phyloP scores from a whole-genome alignment of 1,140 invertebrate species.

The Cryptotermes secundus region DNA sequence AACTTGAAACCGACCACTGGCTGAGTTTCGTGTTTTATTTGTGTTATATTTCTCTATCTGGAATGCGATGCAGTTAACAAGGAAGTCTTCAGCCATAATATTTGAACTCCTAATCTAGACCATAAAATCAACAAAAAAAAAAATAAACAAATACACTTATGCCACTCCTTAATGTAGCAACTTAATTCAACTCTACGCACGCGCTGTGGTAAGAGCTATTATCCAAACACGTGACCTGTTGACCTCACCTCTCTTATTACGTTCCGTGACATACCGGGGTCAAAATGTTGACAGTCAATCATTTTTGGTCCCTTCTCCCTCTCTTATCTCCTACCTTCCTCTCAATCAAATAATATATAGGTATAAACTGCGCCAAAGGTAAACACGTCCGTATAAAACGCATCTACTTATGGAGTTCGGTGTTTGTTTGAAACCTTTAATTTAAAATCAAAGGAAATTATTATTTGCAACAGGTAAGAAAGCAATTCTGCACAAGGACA shows the following conservation, averaged over 20 bases:
- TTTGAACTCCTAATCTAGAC: neutral
- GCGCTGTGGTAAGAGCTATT: constrained; percentile 17
- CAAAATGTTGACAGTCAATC: constrained; percentile 31
- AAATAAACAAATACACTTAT: neutral
- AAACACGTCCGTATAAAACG: neutral
- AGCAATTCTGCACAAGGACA: no score
- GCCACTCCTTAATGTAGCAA: neutral
- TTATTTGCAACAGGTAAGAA: no score
- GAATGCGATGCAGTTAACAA: neutral
- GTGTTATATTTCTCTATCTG: neutral
- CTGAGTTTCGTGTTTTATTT: neutral
- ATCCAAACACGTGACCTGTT: constrained; percentile 21
- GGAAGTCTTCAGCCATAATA: neutral
- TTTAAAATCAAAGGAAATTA: no score
- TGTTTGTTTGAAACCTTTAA: no score
- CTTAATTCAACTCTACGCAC: neutral
- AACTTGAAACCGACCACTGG: neutral
- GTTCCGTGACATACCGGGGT: constrained; percentile 25
- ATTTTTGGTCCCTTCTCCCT: neutral
- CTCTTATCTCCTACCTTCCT: neutral
- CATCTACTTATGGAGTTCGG: no score
- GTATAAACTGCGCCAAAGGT: neutral
- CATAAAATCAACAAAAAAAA: neutral
- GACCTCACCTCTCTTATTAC: constrained; percentile 26
- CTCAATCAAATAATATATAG: constrained; percentile 3